These are phyloP conservation scores for Hydropotes inermis DNA, from an alignment of 2,113 vertebrate genomes.

Conservation along the genomic window DNA sequence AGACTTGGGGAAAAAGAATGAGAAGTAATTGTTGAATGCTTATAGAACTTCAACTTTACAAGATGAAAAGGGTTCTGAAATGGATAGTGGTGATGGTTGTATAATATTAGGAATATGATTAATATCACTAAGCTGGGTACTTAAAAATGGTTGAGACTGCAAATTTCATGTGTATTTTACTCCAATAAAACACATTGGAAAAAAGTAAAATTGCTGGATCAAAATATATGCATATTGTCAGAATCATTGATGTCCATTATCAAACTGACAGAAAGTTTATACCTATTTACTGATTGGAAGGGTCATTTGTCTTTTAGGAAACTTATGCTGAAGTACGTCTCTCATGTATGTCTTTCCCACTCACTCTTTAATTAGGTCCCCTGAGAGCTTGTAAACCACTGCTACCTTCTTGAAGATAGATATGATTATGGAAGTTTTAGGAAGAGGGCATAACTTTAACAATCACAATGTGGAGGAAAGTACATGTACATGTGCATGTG, in stretches of 20 bases:
- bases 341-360: background rate
- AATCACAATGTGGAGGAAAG: rapidly evolving
- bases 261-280: background rate
- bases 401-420: background rate
- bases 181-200: background rate
- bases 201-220: background rate
- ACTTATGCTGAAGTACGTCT: background rate
- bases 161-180: background rate
- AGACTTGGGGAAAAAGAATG: background rate
- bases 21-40: background rate
- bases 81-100: background rate
- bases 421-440: background rate
- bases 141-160: background rate
- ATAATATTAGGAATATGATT: background rate
- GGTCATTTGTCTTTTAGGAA: background rate
- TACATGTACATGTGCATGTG: background rate
- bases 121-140: background rate
- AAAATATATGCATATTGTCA: background rate
- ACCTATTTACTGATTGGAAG: background rate
- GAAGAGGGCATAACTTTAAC: background rate
- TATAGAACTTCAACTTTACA: background rate
- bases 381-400: too few relatives aligned
- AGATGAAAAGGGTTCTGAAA: background rate
- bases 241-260: background rate
- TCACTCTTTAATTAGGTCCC: background rate